Base-by-base conservation (phyloP, 2,113 vertebrate genomes). In the Cochlearius cochlearius region DNA sequence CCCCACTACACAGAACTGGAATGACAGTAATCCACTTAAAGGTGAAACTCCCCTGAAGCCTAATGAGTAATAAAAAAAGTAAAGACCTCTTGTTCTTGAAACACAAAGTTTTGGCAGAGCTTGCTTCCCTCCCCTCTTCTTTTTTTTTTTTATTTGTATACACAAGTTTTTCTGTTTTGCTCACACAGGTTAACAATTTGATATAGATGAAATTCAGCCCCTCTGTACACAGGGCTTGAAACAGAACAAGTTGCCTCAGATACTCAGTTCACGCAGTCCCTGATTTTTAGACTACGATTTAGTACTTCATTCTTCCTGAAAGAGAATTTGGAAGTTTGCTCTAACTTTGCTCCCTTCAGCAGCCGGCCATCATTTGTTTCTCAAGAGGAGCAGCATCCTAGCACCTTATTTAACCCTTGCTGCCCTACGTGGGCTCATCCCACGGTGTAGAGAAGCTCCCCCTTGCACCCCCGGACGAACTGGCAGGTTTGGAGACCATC, bases 21-120 rank as follows among this genome's bases (percentile, higher is more conserved):
- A 96, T 90, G 96, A 96, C 92, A 94, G 90, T 96, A 95, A 96
- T 95, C 94, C 85, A 95, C 92, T 95, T 96, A 83, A 90, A 95
- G 78, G 71, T 92, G 93, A 94, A 94, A 95, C 88, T 88, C 59
- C 78, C 93, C 75, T 96, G 87, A 97, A 96, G 90, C 81, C 71
- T 93, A 86, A 90, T 90, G 85, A 94, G 85, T 90, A 96, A 95
- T 76, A 88, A 67, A 94, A 94, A 53, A 41, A 90, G 90, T 50
- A 72, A 94, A 96, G 34, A 86, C n/a, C 58, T 92, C 92, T 92
- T 93, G 90, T 34, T 92, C 71, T 73, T 52, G 20, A 90, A 96
- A 92, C n/a, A 85, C 9, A 58, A 91, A 78, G n/a, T 86, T 90
- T 77, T 93, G 74, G 62, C 85, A 86, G 55, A 66, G 12, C 13